Conservation (phyloP, 2,797 vertebrate species). For the Spea hammondii region DNA sequence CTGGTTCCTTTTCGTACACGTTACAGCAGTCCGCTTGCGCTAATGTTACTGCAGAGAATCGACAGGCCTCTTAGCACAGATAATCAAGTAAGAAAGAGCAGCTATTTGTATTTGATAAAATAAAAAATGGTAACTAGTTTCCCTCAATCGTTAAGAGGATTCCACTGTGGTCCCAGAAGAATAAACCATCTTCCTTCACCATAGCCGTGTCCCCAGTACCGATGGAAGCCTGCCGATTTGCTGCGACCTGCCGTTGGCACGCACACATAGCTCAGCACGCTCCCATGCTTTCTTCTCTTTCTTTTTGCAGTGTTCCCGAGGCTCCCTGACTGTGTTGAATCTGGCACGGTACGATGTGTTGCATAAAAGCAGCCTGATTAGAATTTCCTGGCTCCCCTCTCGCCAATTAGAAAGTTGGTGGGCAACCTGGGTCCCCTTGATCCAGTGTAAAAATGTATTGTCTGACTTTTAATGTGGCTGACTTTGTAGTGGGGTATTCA, state of each 20-base stretch:
- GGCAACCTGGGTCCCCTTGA: slow-evolving; percentile 14
- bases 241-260: not conserved
- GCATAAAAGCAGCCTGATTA: slow-evolving; percentile 9
- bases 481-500: slow-evolving; percentile 33
- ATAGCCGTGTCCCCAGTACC: slow-evolving; percentile 53
- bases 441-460: slow-evolving; percentile 12
- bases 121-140: too few species aligned
- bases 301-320: not conserved
- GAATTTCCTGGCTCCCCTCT: slow-evolving; percentile 1
- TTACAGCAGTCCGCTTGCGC: too few species aligned
- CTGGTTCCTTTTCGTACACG: too few species aligned
- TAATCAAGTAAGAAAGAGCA: too few species aligned
- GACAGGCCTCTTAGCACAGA: too few species aligned
- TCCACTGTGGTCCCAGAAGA: not conserved
- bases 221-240: slow-evolving; percentile 17
- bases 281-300: not conserved
- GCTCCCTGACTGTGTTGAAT: not conserved
- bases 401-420: slow-evolving; percentile 4
- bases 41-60: too few species aligned
- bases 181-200: not conserved
- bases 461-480: not conserved
- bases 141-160: too few species aligned
- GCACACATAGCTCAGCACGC: not conserved
- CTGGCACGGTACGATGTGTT: not conserved
- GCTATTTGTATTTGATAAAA: too few species aligned